Evolutionary conservation across 2,888 invertebrate genomes (phyloP).

Genomic region (Campaea margaritaria): DNA sequence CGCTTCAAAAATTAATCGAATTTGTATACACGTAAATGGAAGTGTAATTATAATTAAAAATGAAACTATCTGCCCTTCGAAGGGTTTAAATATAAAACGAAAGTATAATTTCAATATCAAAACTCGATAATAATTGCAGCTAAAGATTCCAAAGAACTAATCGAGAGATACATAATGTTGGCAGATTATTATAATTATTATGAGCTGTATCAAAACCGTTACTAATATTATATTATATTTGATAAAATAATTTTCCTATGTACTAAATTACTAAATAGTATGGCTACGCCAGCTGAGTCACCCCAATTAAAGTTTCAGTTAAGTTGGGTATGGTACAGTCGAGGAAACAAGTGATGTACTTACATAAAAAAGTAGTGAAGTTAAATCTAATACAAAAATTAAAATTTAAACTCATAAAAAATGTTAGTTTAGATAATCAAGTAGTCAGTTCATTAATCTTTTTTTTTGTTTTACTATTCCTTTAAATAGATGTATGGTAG

Average conservation of each 20-base stretch:
- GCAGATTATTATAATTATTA: too few species aligned
- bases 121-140: background rate
- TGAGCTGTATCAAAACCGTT: background rate
- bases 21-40: background rate
- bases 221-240: slow-evolving; percentile 10
- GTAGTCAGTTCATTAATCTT: too few species aligned
- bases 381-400: too few species aligned
- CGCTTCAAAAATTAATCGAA: slow-evolving; percentile 4
- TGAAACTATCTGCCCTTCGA: background rate
- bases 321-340: slow-evolving; percentile 66
- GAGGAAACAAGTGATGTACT: slow-evolving; percentile 15
- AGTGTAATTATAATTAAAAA: slow-evolving; percentile 1
- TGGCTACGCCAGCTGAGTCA: slow-evolving; percentile 54
- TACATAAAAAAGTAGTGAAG: too few species aligned
- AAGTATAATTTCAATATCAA: background rate
- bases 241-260: slow-evolving; percentile 56
- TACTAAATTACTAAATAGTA: slow-evolving; percentile 48
- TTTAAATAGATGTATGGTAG: too few species aligned
- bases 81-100: background rate
- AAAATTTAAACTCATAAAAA: too few species aligned
- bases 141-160: background rate
- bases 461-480: too few species aligned
- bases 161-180: slow-evolving; percentile 3
- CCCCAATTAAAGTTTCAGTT: slow-evolving; percentile 73
- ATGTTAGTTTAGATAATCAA: too few species aligned